Percentiles rank a stretch among this genome's conserved stretches.
Evolutionary conservation across 1,140 invertebrate genomes (phyloP).

Genomic region (Drosophila mojavensis): DNA sequence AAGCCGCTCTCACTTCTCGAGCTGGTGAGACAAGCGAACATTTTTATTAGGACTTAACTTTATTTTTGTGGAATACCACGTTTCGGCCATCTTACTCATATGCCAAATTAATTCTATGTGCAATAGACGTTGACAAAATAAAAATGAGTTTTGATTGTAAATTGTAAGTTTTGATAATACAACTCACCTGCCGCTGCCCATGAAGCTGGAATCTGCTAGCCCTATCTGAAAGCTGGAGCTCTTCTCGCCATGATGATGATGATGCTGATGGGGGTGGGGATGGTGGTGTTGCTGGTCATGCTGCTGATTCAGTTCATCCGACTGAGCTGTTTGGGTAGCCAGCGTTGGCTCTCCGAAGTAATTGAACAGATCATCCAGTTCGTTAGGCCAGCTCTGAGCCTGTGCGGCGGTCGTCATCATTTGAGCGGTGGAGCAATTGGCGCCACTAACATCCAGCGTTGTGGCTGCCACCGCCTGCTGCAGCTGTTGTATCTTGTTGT

Average conservation of each 20-base stretch:
- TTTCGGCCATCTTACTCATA: slow-evolving; percentile 25
- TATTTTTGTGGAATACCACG: not conserved
- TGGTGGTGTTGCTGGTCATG: slow-evolving; percentile 27
- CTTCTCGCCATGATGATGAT: slow-evolving; percentile 60
- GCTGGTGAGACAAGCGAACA: slow-evolving; percentile 46
- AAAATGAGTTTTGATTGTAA: too few relatives aligned
- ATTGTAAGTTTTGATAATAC: not conserved
- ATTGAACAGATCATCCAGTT: slow-evolving; percentile 58
- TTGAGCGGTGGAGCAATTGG: slow-evolving; percentile 68
- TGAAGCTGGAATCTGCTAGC: slow-evolving; percentile 64
- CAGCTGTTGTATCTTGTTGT: slow-evolving; percentile 63
- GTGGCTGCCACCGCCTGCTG: slow-evolving; percentile 72
- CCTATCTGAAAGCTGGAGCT: slow-evolving; percentile 78
- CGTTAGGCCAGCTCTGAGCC: slow-evolving; percentile 63
- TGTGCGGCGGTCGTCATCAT: slow-evolving; percentile 72
- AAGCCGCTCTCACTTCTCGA: slow-evolving; percentile 48
- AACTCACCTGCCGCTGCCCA: slow-evolving; percentile 75
- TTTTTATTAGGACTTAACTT: slow-evolving; percentile 52
- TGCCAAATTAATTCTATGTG: slow-evolving; percentile 56
- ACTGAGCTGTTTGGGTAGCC: not conserved
- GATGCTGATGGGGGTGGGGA: slow-evolving; percentile 11
- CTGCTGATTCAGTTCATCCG: slow-evolving; percentile 26
- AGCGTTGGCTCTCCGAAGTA: slow-evolving; percentile 50
- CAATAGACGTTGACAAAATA: slow-evolving; percentile 1
- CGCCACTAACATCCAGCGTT: slow-evolving; percentile 60